phyloP scores from a whole-genome alignment of 1,140 invertebrate genomes.

The Pogonomyrmex californicus region DNA sequence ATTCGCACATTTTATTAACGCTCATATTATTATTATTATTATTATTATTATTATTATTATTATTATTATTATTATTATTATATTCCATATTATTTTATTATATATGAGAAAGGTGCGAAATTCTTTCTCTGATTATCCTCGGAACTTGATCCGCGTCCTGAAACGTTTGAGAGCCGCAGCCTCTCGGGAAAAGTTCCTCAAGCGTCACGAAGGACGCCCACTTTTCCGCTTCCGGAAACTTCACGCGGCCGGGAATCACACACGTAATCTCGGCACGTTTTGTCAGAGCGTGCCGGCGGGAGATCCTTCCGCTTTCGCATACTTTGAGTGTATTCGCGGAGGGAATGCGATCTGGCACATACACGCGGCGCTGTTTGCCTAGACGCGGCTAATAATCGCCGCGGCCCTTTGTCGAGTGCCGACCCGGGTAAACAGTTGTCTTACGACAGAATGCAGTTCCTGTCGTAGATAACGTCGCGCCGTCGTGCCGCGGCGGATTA shows the following conservation, averaged over 20 bases:
- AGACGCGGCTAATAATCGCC: conserved; percentile 53
- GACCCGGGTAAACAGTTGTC: conserved; percentile 46
- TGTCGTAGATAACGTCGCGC: conserved; percentile 56
- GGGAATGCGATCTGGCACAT: conserved; percentile 42
- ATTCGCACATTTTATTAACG: not conserved
- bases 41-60: too few relatives aligned
- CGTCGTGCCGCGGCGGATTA: conserved; percentile 22
- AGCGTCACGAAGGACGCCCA: too few relatives aligned
- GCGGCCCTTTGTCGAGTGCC: conserved; percentile 54
- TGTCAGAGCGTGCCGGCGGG: not conserved
- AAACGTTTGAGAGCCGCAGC: not conserved
- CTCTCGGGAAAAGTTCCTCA: not conserved
- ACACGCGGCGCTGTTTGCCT: conserved; percentile 46
- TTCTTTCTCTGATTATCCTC: too few relatives aligned
- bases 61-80: too few relatives aligned
- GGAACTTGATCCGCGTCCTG: not conserved
- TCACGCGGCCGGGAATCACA: not conserved
- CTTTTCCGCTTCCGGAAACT: not conserved
- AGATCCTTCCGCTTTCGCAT: conserved; percentile 10
- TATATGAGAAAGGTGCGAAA: not conserved
- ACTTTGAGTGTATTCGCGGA: conserved; percentile 3
- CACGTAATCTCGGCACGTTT: conserved; percentile 24
- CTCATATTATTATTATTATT: not conserved
- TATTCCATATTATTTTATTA: not conserved
- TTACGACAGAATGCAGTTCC: conserved; percentile 61